Evolutionary conservation across 2,797 vertebrate species (phyloP).

Genomic region (Alfaro cultratus): DNA sequence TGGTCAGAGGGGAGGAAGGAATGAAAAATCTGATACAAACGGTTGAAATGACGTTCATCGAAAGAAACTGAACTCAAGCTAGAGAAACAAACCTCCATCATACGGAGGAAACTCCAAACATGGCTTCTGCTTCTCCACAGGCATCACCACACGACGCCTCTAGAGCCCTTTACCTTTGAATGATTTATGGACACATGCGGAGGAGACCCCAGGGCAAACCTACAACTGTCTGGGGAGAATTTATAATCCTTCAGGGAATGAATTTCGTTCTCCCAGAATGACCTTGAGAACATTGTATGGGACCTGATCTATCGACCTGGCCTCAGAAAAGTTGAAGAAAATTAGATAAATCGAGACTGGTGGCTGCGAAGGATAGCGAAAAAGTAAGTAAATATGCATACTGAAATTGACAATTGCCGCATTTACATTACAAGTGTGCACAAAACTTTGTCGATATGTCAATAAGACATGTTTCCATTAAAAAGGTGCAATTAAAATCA

Average conservation of each 20-base stretch:
- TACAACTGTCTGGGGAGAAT: neutral
- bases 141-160: neutral
- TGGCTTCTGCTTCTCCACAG: neutral
- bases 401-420: neutral
- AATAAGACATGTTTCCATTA: no score
- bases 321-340: neutral
- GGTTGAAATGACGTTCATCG: neutral
- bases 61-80: neutral
- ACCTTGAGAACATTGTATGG: neutral
- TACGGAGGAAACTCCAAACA: neutral
- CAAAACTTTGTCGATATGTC: no score
- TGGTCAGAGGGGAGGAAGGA: neutral
- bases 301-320: neutral
- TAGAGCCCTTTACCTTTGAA: neutral
- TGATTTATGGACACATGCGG: neutral
- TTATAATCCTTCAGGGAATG: neutral
- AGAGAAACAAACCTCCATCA: neutral
- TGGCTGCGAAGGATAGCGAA: neutral
- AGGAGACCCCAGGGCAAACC: neutral
- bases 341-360: neutral
- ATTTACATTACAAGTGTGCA: no score
- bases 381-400: neutral
- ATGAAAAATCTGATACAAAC: neutral
- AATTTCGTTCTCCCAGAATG: neutral
- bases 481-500: no score